Evolutionary conservation across 2,888 invertebrate species (phyloP).

Genomic region (Cheilosia scutellata): DNA sequence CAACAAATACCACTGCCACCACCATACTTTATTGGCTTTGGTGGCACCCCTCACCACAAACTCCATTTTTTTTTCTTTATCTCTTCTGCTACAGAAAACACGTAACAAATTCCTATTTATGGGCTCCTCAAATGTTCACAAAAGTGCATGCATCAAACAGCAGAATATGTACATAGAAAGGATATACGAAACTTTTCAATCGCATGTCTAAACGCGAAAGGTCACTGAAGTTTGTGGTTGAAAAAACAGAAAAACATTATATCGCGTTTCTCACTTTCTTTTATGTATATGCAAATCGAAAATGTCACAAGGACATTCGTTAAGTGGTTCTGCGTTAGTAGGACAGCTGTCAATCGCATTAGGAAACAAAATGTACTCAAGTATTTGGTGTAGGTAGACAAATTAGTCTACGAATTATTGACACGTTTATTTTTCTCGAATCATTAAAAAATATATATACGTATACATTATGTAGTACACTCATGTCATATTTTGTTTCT

Average conservation of each 20-base stretch:
- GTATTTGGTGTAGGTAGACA: neutral
- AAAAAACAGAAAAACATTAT: constrained; percentile 9
- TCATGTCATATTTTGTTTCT: too few relatives aligned
- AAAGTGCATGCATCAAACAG: constrained; percentile 19
- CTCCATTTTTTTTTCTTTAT: neutral
- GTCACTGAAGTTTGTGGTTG: constrained; percentile 39
- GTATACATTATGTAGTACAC: too few relatives aligned
- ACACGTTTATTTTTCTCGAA: neutral
- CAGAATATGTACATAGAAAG: constrained; percentile 1
- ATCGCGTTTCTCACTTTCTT: constrained; percentile 14
- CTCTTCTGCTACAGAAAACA: constrained; percentile 29
- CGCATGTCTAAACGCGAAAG: constrained; percentile 44
- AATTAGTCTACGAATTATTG: neutral
- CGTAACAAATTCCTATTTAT: constrained; percentile 32
- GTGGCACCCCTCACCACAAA: neutral
- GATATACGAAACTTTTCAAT: constrained; percentile 24
- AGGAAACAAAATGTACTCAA: neutral
- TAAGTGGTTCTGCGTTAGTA: neutral
- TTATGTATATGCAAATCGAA: neutral
- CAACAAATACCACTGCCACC: constrained; percentile 17
- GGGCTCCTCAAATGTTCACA: neutral
- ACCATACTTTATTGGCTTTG: neutral
- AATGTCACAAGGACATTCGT: constrained; percentile 27
- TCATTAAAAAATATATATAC: neutral
- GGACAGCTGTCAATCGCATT: neutral